Conservation (phyloP, 2,888 invertebrate genomes). For the Neocrepidodera transversa region DNA sequence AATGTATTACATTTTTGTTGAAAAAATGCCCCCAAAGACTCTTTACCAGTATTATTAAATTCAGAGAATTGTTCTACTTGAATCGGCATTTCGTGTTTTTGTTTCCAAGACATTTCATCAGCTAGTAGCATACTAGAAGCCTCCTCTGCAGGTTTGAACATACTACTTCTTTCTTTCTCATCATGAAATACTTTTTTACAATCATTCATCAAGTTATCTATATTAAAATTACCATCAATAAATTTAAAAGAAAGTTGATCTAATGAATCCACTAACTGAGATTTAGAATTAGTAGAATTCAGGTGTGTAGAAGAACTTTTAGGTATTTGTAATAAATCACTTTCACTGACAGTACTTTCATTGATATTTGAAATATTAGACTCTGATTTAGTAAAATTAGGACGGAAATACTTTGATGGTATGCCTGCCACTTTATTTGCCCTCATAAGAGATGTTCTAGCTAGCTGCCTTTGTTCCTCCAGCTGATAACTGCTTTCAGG, state of each 20-base stretch:
- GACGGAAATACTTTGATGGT: constrained; percentile 49
- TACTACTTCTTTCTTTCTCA: constrained; percentile 37
- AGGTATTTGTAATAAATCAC: constrained; percentile 47
- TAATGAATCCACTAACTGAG: constrained; percentile 39
- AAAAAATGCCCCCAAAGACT: constrained; percentile 62
- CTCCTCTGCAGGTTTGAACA: constrained; percentile 55
- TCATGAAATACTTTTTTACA: constrained; percentile 40
- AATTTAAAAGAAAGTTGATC: constrained; percentile 45
- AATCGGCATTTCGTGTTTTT: constrained; percentile 49
- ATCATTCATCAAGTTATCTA: constrained; percentile 47
- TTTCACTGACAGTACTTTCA: constrained; percentile 54
- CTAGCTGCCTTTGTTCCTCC: constrained; percentile 45
- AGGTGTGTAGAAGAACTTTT: constrained; percentile 51
- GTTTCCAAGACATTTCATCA: constrained; percentile 60
- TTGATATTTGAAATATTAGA: constrained; percentile 24
- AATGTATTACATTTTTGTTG: constrained; percentile 58
- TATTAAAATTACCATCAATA: constrained; percentile 45
- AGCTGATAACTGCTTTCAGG: constrained; percentile 27
- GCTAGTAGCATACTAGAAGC: constrained; percentile 56
- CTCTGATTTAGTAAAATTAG: constrained; percentile 35
- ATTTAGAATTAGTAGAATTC: constrained; percentile 36
- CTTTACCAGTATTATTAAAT: constrained; percentile 28
- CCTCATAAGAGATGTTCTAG: constrained; percentile 45
- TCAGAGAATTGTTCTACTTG: constrained; percentile 33
- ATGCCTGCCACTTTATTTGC: constrained; percentile 44